Percentiles rank a stretch among this genome's conserved stretches.
Conservation (phyloP, 2,888 invertebrate genomes). For the Dolichopus griseipennis region DNA sequence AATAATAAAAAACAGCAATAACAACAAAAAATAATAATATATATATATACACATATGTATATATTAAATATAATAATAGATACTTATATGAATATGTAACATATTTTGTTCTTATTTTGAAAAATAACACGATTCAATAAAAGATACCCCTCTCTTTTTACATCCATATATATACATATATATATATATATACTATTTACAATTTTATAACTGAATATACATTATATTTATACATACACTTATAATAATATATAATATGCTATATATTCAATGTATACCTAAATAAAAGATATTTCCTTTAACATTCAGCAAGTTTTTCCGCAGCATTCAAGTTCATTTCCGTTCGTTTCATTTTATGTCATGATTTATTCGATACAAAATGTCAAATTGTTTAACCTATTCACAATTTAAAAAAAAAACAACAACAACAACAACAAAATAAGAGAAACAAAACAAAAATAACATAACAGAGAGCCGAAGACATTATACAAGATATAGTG, state of each 20-base stretch:
- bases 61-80: too few relatives aligned
- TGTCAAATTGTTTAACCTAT: conserved; percentile 3
- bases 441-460: background rate
- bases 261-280: too few relatives aligned
- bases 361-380: conserved; percentile 6
- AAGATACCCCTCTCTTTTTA: too few relatives aligned
- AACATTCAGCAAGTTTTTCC: background rate
- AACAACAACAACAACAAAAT: background rate
- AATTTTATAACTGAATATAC: background rate
- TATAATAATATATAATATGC: too few relatives aligned
- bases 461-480: too few relatives aligned
- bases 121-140: too few relatives aligned
- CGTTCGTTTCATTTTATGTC: background rate
- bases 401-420: background rate
- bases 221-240: background rate
- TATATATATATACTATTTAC: background rate
- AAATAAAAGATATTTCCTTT: background rate
- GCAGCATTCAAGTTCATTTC: background rate
- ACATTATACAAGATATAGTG: too few relatives aligned
- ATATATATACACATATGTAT: too few relatives aligned
- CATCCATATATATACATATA: background rate
- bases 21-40: too few relatives aligned
- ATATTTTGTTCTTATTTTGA: background rate
- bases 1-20: background rate
- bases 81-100: background rate